Base-by-base conservation (phyloP, 2,888 invertebrate species). In the Unio pictorum region DNA sequence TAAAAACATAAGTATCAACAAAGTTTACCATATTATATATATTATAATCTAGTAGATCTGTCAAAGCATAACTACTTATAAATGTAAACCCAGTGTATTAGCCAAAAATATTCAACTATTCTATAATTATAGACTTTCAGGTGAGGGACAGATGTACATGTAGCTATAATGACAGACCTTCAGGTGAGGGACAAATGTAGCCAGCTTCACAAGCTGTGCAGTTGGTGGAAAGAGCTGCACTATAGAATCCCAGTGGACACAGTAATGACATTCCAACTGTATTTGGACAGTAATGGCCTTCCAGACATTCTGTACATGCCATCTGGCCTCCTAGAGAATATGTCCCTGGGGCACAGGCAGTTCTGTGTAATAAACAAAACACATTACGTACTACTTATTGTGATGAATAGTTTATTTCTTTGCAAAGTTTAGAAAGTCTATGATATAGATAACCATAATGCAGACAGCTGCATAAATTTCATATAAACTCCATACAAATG, bases 141-240 rank as follows among this genome's bases (percentile, higher is more conserved):
- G 72, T 11, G 78, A 77, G 0, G 83, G 83, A 66, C 86, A 87
- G 65, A 80, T 80, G 69, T 75, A 86, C 23, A 23, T 45, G 28
- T 28, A 28, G 28, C 2, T 28, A 3, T 34, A 28, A 3, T 3
- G 18, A 62, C 71, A 76, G 77, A 86, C 85, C 78, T 79, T 75
- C 76, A 28, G 75, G 72, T 11, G 78, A 77, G 0, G 83, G 83
- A 66, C 86, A 87, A 64, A 80, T 80, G 69, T 75, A 86, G 3
- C 89, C 89, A 17, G 87, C 79, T 66, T 87, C 87, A 80, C 89
- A 89, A 2, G 77, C 80, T 4, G 87, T 88, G 75, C 89, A 89
- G 74, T 85, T 87, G 58, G 81, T 82, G 8, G 83, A 75, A n/a
- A 69, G 76, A 20, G 83, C 84, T 0, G 80, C 78, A 64, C 87